Conservation (phyloP, 2,888 invertebrate genomes). For the Tuberolachnus salignus region DNA sequence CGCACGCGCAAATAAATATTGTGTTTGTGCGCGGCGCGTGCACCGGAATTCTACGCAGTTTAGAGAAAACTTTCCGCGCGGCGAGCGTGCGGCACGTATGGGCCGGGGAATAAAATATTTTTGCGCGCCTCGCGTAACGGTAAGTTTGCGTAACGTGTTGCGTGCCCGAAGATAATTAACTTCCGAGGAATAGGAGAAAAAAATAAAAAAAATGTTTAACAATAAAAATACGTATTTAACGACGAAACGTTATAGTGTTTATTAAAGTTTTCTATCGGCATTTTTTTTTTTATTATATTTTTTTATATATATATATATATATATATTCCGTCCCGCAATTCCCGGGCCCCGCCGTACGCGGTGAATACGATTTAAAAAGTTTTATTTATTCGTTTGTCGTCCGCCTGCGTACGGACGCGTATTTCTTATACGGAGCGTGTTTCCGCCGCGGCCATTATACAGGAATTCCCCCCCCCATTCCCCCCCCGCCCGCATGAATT, state of each 20-base stretch:
- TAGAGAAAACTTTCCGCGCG: neutral
- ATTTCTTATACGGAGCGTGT: no score
- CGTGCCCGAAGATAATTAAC: constrained; percentile 38
- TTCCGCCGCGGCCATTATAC: no score
- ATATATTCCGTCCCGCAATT: no score
- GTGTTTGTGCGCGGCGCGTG: neutral
- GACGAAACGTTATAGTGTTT: constrained; percentile 23
- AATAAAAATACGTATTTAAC: constrained; percentile 2
- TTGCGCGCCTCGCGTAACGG: neutral
- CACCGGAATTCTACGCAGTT: neutral
- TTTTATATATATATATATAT: no score
- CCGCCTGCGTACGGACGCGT: neutral
- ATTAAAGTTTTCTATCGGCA: constrained; percentile 18
- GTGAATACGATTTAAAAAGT: neutral
- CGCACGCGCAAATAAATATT: no score
- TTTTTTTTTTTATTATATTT: neutral
- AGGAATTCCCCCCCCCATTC: neutral
- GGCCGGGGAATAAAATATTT: neutral
- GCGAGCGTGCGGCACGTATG: no score
- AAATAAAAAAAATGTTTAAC: constrained; percentile 5
- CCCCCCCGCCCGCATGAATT: neutral
- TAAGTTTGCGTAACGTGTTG: constrained; percentile 19
- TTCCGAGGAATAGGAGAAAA: neutral
- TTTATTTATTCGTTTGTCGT: no score
- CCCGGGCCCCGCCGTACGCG: neutral